phyloP scores from a whole-genome alignment of 2,797 vertebrate genomes.

The Anabas testudineus region DNA sequence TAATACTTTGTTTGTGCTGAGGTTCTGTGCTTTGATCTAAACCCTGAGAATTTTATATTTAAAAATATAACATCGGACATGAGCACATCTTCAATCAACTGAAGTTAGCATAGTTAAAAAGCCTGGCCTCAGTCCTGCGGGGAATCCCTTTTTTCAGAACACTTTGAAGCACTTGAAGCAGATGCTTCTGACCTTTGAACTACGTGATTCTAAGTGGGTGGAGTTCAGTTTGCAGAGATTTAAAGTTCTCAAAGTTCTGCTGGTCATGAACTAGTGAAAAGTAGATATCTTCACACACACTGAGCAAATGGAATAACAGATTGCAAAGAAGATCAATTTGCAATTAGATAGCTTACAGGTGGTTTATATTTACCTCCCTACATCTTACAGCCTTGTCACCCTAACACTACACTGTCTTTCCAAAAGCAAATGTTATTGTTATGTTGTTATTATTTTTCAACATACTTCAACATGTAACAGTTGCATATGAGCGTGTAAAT shows the following conservation, averaged over 20 bases:
- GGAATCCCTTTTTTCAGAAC: background rate
- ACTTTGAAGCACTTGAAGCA: background rate
- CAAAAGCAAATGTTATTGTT: background rate
- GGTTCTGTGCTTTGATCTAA: background rate
- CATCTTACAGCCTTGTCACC: background rate
- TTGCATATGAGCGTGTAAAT: background rate
- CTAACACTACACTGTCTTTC: background rate
- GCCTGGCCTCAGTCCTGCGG: background rate
- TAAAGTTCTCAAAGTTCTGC: constrained; percentile 1
- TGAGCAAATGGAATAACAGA: background rate
- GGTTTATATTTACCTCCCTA: background rate
- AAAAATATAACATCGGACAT: background rate
- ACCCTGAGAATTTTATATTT: background rate
- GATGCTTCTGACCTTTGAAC: constrained; percentile 12
- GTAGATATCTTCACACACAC: background rate
- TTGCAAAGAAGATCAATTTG: background rate
- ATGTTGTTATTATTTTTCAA: background rate
- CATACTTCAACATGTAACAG: background rate
- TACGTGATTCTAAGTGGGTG: background rate
- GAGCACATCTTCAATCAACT: background rate
- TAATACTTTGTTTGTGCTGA: background rate
- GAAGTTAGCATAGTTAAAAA: background rate
- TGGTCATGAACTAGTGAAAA: background rate
- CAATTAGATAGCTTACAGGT: constrained; percentile 1
- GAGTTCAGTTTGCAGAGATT: background rate